Evolutionary conservation across 2,113 vertebrate genomes (phyloP).

Genomic region (Tupaia tana): DNA sequence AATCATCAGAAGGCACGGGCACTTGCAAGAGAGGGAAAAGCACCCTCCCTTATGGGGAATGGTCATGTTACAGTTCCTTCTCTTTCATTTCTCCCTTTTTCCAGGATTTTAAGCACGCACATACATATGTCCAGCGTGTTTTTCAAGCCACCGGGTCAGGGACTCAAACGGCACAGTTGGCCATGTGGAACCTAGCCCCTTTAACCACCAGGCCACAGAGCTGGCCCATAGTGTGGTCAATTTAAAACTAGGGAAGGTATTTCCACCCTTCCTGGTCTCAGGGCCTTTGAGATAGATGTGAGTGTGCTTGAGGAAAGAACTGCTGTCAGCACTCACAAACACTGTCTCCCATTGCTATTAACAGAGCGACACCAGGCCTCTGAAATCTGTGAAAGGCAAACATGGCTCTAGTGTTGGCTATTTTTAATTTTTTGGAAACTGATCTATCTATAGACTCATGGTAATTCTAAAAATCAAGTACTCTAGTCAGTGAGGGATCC

Average conservation of each 20-base stretch:
- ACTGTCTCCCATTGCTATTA: slow-evolving; percentile 28
- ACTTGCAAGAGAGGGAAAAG: too few relatives aligned
- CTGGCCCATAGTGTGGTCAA: not conserved
- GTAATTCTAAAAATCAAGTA: not conserved
- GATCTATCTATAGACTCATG: not conserved
- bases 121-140: too few relatives aligned
- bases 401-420: not conserved
- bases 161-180: too few relatives aligned
- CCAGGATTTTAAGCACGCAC: too few relatives aligned
- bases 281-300: not conserved
- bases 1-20: too few relatives aligned
- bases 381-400: slow-evolving; percentile 36
- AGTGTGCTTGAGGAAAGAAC: slow-evolving; percentile 25
- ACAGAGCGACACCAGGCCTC: not conserved
- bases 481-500: not conserved
- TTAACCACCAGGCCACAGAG: too few relatives aligned
- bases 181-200: too few relatives aligned
- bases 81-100: too few relatives aligned
- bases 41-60: too few relatives aligned
- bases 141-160: too few relatives aligned
- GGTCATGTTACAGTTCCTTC: too few relatives aligned
- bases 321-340: not conserved
- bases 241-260: not conserved
- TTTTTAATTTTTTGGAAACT: not conserved
- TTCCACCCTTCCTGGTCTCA: not conserved